These are phyloP conservation scores for Hucho hucho DNA, from an alignment of 2,113 vertebrate genomes.

Conservation along the genomic window DNA sequence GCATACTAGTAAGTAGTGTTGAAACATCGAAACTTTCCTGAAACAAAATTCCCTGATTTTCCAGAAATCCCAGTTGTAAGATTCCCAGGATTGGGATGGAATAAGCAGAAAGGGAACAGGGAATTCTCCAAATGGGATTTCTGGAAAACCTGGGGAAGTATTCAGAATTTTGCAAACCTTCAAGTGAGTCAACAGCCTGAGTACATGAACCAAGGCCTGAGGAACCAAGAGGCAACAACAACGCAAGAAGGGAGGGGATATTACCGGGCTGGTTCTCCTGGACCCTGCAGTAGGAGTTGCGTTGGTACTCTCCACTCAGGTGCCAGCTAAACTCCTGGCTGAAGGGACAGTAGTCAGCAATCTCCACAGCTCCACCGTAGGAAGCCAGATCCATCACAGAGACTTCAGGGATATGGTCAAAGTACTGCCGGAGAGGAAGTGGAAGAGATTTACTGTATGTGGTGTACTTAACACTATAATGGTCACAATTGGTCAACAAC, in stretches of 20 bases:
- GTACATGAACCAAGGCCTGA: background rate
- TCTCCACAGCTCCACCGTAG: constrained; percentile 95
- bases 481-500: too few species aligned
- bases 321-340: constrained; percentile 98
- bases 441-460: background rate
- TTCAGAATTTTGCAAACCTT: too few species aligned
- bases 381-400: constrained; percentile 77
- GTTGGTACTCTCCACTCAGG: constrained; percentile 91
- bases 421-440: constrained; percentile 79
- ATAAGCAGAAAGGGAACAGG: too few species aligned
- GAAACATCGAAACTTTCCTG: too few species aligned
- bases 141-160: too few species aligned
- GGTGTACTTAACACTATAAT: too few species aligned
- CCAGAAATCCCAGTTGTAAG: too few species aligned
- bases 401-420: constrained; percentile 85
- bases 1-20: too few species aligned
- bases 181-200: background rate
- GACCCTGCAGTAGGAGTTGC: constrained; percentile 91
- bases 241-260: background rate
- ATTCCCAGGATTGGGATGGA: too few species aligned
- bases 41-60: too few species aligned
- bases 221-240: background rate
- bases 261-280: constrained; percentile 88
- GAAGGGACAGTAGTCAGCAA: constrained; percentile 96
- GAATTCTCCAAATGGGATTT: too few species aligned